Conservation (phyloP, 2,888 invertebrate genomes). For the Dryomyza anilis region DNA sequence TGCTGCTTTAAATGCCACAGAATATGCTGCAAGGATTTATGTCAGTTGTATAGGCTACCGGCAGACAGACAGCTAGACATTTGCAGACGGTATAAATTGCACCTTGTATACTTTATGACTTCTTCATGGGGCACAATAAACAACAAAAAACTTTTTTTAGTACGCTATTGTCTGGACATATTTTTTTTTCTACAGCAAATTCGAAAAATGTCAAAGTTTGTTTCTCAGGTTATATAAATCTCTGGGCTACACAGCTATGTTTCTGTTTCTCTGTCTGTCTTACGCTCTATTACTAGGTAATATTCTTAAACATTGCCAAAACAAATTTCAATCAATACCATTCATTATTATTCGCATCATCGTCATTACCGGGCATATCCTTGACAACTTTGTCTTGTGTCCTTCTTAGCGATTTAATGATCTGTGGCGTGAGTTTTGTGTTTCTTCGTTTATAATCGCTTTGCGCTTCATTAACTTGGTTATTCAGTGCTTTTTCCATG, state of each 20-base stretch:
- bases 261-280: neutral
- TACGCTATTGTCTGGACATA: too few relatives aligned
- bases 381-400: slow-evolving; percentile 9
- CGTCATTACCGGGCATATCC: neutral
- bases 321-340: slow-evolving; percentile 23
- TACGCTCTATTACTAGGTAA: too few relatives aligned
- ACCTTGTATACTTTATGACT: too few relatives aligned
- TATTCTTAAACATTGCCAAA: neutral
- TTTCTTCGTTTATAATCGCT: slow-evolving; percentile 40
- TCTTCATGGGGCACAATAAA: too few relatives aligned
- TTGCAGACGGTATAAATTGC: too few relatives aligned
- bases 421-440: slow-evolving; percentile 38
- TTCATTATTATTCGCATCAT: slow-evolving; percentile 34
- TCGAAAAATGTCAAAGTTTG: too few relatives aligned
- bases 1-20: slow-evolving; percentile 3
- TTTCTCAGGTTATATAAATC: neutral
- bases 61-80: too few relatives aligned
- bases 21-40: too few relatives aligned
- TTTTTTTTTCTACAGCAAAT: too few relatives aligned
- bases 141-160: too few relatives aligned
- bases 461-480: slow-evolving; percentile 40
- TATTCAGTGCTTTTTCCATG: neutral
- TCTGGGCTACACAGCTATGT: neutral
- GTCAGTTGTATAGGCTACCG: too few relatives aligned
- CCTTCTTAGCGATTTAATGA: slow-evolving; percentile 37